Percentiles rank a stretch among this genome's conserved stretches.
Evolutionary conservation across 2,797 vertebrate species (phyloP).

Genomic region (Adrianichthys oophorus): DNA sequence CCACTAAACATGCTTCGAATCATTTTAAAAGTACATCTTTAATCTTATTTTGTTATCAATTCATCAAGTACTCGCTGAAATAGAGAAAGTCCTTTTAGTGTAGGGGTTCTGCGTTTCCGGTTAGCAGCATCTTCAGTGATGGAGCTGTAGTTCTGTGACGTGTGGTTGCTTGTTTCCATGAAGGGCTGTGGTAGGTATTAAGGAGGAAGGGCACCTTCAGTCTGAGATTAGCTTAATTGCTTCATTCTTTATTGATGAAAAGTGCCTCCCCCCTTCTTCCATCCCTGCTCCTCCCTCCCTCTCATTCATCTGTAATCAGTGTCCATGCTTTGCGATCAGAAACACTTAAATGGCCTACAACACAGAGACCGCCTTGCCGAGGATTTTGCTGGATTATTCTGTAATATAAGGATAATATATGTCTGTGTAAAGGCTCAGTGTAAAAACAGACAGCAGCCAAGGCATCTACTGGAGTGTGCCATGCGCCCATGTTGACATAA

Average conservation of each 20-base stretch:
- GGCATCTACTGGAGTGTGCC: slow-evolving; percentile 30
- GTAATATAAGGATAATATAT: slow-evolving; percentile 50
- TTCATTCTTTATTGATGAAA: slow-evolving; percentile 75
- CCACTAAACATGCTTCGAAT: too few species aligned
- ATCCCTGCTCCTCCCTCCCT: slow-evolving; percentile 19
- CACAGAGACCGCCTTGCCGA: slow-evolving; percentile 18
- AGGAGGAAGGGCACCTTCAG: slow-evolving; percentile 66
- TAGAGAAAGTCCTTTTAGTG: background rate
- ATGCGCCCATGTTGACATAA: slow-evolving; percentile 50
- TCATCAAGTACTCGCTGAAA: background rate
- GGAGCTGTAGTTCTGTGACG: slow-evolving; percentile 23
- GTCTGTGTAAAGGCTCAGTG: slow-evolving; percentile 34
- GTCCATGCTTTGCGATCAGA: slow-evolving; percentile 34
- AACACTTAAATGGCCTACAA: slow-evolving; percentile 26
- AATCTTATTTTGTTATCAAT: too few species aligned
- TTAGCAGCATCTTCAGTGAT: slow-evolving; percentile 3
- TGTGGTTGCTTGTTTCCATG: slow-evolving; percentile 46
- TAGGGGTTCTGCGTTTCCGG: background rate
- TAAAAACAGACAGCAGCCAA: slow-evolving; percentile 23
- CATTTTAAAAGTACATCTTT: too few species aligned
- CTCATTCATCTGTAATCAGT: slow-evolving; percentile 41
- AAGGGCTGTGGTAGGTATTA: slow-evolving; percentile 40
- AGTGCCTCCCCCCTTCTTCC: slow-evolving; percentile 34
- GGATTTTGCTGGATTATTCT: slow-evolving; percentile 53
- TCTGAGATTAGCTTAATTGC: slow-evolving; percentile 72